Conservation (phyloP, 2,113 vertebrate genomes). For the Heteronetta atricapilla region DNA sequence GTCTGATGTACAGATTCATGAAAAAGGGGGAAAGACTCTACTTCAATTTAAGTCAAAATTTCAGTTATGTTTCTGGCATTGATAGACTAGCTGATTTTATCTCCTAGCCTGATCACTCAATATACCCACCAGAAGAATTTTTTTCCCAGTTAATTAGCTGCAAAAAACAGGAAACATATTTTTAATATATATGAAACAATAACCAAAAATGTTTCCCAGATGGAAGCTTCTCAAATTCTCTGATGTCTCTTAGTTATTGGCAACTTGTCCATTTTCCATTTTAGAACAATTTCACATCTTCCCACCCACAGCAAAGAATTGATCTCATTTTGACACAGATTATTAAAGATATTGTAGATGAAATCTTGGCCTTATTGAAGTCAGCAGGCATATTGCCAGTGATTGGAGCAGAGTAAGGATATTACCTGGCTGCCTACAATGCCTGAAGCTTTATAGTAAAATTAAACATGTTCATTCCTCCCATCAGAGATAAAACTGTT, state of each 20-base stretch:
- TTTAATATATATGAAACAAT: constrained; percentile 19
- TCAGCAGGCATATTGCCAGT: constrained; percentile 25
- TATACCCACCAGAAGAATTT: background rate
- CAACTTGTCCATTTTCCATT: constrained; percentile 50
- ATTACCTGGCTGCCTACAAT: constrained; percentile 20
- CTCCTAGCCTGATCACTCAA: background rate
- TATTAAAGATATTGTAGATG: constrained; percentile 42
- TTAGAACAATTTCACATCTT: constrained; percentile 20
- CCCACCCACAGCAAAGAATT: constrained; percentile 17
- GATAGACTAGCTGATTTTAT: background rate
- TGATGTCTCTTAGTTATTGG: constrained; percentile 40
- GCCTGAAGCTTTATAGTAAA: constrained; percentile 19
- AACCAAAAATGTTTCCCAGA: constrained; percentile 2
- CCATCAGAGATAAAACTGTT: background rate
- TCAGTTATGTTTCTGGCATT: background rate
- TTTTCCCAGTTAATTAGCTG: constrained; percentile 11
- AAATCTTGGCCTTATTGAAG: constrained; percentile 32
- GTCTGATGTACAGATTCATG: background rate
- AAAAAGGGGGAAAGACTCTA: background rate
- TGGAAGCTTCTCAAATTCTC: constrained; percentile 29
- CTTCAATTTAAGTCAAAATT: background rate
- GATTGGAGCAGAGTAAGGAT: constrained; percentile 33
- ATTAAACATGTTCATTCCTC: constrained; percentile 2
- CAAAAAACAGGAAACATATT: constrained; percentile 33
- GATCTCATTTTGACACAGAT: constrained; percentile 51